Percentiles rank a stretch among this genome's conserved stretches.
These are phyloP conservation scores for Pseudomyrmex concolor DNA, from an alignment of 1,140 invertebrate genomes.

Conservation along the genomic window DNA sequence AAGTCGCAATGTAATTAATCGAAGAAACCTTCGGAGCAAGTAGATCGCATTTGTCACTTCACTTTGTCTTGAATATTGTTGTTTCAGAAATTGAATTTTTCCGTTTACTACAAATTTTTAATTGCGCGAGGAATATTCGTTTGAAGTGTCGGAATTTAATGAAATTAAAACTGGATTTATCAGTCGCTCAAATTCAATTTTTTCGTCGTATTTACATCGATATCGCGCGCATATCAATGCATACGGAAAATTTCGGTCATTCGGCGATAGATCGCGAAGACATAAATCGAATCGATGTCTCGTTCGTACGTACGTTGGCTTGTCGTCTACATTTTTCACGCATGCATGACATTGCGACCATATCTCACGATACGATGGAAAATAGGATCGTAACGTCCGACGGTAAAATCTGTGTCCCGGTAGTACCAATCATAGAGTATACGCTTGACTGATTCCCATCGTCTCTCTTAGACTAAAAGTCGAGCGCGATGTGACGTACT, in stretches of 20 bases:
- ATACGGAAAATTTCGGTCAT: conserved; percentile 52
- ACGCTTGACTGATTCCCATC: conserved; percentile 45
- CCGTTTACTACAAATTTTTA: too few relatives aligned
- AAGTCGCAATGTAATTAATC: too few relatives aligned
- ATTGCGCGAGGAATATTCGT: background rate
- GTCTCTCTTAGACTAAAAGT: conserved; percentile 19
- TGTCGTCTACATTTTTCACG: conserved; percentile 62
- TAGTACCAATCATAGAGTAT: conserved; percentile 53
- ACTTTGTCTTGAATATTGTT: too few relatives aligned
- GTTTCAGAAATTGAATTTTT: too few relatives aligned
- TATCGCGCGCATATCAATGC: conserved; percentile 22
- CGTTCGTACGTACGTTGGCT: conserved; percentile 58
- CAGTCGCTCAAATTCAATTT: background rate
- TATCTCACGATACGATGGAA: conserved; percentile 62
- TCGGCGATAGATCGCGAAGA: conserved; percentile 37
- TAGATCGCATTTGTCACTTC: too few relatives aligned
- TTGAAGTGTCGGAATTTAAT: background rate
- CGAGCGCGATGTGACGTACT: conserved; percentile 8
- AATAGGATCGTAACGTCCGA: conserved; percentile 68
- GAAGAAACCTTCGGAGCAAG: too few relatives aligned
- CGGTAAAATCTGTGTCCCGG: conserved; percentile 52
- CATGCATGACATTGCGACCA: conserved; percentile 45
- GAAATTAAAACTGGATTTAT: conserved; percentile 5
- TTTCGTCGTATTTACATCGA: conserved; percentile 13
- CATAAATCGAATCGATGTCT: conserved; percentile 56